Conservation (phyloP, 2,797 vertebrate genomes). For the Arctocebus calabarensis region DNA sequence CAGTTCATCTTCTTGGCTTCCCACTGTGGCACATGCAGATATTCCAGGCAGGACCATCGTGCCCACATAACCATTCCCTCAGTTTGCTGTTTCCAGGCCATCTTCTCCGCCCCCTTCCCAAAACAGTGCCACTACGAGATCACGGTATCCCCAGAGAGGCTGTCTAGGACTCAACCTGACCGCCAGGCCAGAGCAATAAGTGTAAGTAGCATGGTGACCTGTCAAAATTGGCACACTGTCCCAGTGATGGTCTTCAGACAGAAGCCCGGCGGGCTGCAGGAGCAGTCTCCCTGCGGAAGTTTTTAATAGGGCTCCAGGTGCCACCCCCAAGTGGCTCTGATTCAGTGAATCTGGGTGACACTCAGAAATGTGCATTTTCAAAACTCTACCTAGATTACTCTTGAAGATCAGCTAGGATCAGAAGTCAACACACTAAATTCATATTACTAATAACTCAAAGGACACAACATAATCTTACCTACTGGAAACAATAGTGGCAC, state of each 20-base stretch:
- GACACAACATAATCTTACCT: neutral
- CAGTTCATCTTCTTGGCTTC: neutral
- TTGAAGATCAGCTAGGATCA: slow-evolving; percentile 14
- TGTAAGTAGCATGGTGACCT: neutral
- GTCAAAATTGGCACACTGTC: neutral
- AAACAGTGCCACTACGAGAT: neutral
- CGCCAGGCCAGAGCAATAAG: neutral
- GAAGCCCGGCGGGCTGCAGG: neutral
- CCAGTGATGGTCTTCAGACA: neutral
- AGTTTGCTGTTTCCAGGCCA: neutral
- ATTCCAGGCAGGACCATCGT: neutral
- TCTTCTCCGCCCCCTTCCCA: neutral
- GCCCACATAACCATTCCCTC: neutral
- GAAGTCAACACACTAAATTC: neutral
- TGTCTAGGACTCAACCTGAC: neutral
- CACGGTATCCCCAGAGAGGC: no score
- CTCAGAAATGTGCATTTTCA: slow-evolving; percentile 3
- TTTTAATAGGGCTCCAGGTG: neutral
- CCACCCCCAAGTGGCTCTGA: neutral
- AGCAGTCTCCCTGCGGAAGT: neutral
- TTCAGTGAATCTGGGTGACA: neutral
- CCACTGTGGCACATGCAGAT: neutral
- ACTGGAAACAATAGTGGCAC: neutral
- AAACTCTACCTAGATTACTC: neutral
- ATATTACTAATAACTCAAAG: neutral